Percentiles rank a stretch among this genome's conserved stretches.
These are phyloP conservation scores for Pogoniulus pusillus DNA, from an alignment of 2,797 vertebrate genomes.

Conservation along the genomic window DNA sequence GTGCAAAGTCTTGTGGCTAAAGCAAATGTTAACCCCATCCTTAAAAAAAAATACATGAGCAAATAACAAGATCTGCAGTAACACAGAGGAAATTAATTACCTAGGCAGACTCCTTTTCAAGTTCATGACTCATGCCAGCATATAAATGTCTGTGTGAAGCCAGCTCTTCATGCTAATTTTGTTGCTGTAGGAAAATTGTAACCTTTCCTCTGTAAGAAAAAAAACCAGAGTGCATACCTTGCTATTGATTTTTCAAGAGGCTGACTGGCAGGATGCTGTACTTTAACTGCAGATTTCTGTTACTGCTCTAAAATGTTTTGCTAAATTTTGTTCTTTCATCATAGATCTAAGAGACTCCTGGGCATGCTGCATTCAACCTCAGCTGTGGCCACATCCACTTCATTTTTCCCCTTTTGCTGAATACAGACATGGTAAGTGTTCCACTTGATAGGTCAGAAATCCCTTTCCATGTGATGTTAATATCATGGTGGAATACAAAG, in stretches of 20 bases:
- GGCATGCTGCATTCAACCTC: not conserved
- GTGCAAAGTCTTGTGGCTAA: not conserved
- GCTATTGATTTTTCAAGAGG: conserved; percentile 33
- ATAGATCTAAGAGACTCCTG: not conserved
- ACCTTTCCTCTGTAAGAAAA: conserved; percentile 9
- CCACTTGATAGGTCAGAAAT: not conserved
- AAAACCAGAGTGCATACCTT: conserved; percentile 19
- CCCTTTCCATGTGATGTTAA: not conserved
- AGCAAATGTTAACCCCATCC: not conserved
- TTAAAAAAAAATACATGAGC: not conserved
- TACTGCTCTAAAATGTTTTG: not conserved
- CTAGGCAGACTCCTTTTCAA: conserved; percentile 51
- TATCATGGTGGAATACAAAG: not conserved
- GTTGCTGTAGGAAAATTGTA: conserved; percentile 36
- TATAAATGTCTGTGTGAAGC: conserved; percentile 38
- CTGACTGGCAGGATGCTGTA: conserved; percentile 11
- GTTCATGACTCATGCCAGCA: conserved; percentile 62
- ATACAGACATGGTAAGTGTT: not conserved
- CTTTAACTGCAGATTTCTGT: not conserved
- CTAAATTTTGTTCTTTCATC: not conserved
- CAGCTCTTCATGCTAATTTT: conserved; percentile 45
- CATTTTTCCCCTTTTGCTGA: not conserved
- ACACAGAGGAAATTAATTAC: conserved; percentile 43
- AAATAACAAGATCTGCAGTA: conserved; percentile 34
- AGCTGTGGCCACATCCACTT: not conserved